Base-by-base conservation (phyloP, 2,797 vertebrate genomes). In the Neosalanx taihuensis region DNA sequence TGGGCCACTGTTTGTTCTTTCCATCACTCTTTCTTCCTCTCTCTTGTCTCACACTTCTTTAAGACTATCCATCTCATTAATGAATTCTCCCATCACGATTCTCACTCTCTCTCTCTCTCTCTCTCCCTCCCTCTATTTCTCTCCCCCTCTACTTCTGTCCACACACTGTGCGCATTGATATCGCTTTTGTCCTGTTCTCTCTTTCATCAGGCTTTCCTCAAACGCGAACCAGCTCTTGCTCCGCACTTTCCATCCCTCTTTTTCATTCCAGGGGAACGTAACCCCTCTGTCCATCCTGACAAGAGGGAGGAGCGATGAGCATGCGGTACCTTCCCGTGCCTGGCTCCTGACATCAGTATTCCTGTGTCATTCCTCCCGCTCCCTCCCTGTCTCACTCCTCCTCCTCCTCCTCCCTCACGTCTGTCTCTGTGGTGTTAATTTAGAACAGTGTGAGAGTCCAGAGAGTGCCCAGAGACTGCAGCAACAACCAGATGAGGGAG, bases 381-480 rank as follows among this genome's bases (percentile, higher is more conserved):
- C 23, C 46, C 69, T n/a, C 69, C 18, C 17, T 18, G 29, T 63
- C 56, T 59, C 15, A 6, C 9, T 35, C 6, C 56, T 9, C n/a
- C 60, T 63, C 65, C 71, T 26, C n/a, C 6, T 7, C 23, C 67
- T 69, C 56, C 74, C 74, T 71, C 7, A 10, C 17, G 68, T 69
- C 69, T 67, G 66, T 71, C 58, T 71, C 41, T 75, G 68, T 72
- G 70, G 73, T 78, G 76, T 70, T 77, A 74, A 82, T 69, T 71
- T 56, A 69, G 71, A 83, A 75, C 79, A 62, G 72, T 75, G 81
- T 70, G 69, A 84, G 83, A 73, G 81, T 84, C 78, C 71, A 73
- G 71, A 2, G 53, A 70, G 70, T 77, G 79, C 85, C 76, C 79
- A 76, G 71, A 84, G 77, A 86, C 81, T 83, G 84, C 85, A 90